Base-by-base conservation (phyloP, 2,113 vertebrate genomes). In the Zosterops lateralis region DNA sequence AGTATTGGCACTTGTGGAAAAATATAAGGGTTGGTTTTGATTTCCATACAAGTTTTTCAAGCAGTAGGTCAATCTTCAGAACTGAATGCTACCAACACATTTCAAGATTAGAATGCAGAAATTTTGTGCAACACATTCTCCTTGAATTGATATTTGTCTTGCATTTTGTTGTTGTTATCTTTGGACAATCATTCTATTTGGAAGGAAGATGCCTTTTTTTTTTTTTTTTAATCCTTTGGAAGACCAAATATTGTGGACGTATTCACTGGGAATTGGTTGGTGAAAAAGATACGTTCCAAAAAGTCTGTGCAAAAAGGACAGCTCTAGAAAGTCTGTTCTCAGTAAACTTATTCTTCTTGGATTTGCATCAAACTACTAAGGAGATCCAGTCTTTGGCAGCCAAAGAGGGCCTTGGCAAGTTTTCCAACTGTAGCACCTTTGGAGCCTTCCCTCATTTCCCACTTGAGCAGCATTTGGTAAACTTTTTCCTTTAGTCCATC, bases 401-500 rank as follows among this genome's bases (percentile, higher is more conserved):
- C 91, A 8, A 97, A 87, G 21, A 99, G 98, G 2, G 98, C 98
- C 20, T 6, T 88, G 62, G 98, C 99, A 26, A 99, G 97, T 91
- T 98, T 99, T 26, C 99, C 98, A 47, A 99, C 92, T 0, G 98
- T 99, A 61, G 98, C 98, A 6, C 98, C 98, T 54, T 98, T 97
- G 21, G 85, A 97, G 64, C 99, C 99, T 87, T 98, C 98, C 92
- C 98, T 98, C 99, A 99, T 99, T 87, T 73, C 96, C 99, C 99
- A 99, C 54, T 94, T 97, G 24, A 97, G 98, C 81, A 99, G 97
- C 98, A 98, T 99, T 97, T 99, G 99, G 94, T 99, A 98, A 76
- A 99, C 99, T 94, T 99, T 99, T 93, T 99, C 99, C 6, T 97
- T 98, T 13, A 99, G 97, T 57, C 99, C 99, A 17, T 99, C 98